These are phyloP conservation scores for Mola mola DNA, from an alignment of 2,113 vertebrate species.

Conservation along the genomic window DNA sequence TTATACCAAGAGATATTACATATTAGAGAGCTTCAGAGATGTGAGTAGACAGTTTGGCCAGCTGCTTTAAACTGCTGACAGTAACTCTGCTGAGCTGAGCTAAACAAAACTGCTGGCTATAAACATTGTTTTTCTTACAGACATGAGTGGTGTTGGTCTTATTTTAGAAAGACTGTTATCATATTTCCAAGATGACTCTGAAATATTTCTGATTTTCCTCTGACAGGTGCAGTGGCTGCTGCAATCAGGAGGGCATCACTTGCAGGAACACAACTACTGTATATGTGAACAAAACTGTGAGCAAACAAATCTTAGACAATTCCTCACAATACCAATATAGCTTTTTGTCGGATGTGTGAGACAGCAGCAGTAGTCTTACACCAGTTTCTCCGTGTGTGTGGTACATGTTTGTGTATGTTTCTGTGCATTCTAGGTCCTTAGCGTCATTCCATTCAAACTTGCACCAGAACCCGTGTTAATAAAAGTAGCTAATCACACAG, in stretches of 20 bases:
- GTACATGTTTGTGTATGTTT: conserved; percentile 10
- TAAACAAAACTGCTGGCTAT: no score
- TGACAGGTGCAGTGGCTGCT: conserved; percentile 93
- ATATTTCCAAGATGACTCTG: conserved; percentile 1
- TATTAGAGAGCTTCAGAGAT: no score
- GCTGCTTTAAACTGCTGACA: no score
- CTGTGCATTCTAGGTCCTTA: conserved; percentile 84
- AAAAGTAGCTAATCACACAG: conserved; percentile 94
- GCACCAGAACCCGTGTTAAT: conserved; percentile 91
- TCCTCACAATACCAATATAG: no score
- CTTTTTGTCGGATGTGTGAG: not conserved
- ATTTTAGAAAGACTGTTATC: no score
- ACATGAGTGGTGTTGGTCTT: no score
- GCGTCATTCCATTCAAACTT: conserved; percentile 90
- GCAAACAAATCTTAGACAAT: conserved; percentile 20
- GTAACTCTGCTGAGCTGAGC: no score
- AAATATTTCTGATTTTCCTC: not conserved
- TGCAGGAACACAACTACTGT: conserved; percentile 91
- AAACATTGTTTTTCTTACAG: no score
- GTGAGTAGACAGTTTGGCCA: no score
- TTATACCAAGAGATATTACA: no score
- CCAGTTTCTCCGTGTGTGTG: not conserved
- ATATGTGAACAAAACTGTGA: conserved; percentile 94
- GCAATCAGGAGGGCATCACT: conserved; percentile 90
- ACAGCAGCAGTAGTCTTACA: not conserved